Evolutionary conservation across 2,113 vertebrate species (phyloP), one percentile per base, ranked within the genome.

Genomic region (Crotalus tigris): DNA sequence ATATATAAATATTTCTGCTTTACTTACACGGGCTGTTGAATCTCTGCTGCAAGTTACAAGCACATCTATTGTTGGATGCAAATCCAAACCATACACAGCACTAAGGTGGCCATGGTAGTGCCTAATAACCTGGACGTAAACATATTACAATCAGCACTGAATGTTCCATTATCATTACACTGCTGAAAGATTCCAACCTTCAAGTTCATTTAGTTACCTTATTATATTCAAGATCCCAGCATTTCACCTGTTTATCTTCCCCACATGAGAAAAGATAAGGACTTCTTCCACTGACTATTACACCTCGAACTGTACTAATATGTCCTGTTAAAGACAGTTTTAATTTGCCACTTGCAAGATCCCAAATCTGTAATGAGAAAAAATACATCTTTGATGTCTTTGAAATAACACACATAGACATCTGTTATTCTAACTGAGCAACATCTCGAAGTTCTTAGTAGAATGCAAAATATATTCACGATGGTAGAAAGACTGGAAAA

Each of bases 181-280:
- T 46, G 59, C 89, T 6, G 4, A 26, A 44, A 54, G 1, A 87
- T 90, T 44, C 91, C 0, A 39, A 49, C 54, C 24, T 54, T 59
- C 1, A 2, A 93, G 21, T 19, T 87, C 21, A 53, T 59, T 58
- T 3, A 87, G 57, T 54, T 93, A 99, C 99, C 98, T 99, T 99
- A 96, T 99, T 99, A 94, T 99, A 99, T 95, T 99, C 99, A 88
- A 99, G 98, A 96, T 99, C 99, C 99, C 99, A 99, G 96, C 99
- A 99, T 91, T 99, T 99, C 95, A 99, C 99, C 91, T 99, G 99
- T 92, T 99, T 99, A 97, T 99, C 99, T 96, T 99, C 99, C 86
- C 99, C 99, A 94, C 99, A 99, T 90, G 99, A 99, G 96, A 99
- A 99, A 13, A 99, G 98, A 93, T 99, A 99, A 0, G 99, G 99